These are phyloP conservation scores for Pristionchus maxplancki DNA, from an alignment of 2,888 invertebrate species.

Conservation along the genomic window DNA sequence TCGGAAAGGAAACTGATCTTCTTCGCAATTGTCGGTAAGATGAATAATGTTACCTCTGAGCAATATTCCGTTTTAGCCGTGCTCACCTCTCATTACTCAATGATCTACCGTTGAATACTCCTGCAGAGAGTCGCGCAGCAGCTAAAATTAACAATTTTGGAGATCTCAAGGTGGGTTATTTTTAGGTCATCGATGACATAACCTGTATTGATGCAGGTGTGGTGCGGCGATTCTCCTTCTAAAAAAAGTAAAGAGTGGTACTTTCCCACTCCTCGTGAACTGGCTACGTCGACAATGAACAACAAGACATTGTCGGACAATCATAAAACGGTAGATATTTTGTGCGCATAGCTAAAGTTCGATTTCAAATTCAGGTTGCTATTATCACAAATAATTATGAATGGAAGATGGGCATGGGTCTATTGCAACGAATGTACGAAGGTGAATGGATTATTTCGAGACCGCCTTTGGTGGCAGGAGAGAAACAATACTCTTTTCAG, in stretches of 20 bases:
- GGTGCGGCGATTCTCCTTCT: neutral
- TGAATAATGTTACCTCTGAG: neutral
- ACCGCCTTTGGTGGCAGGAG: too few species aligned
- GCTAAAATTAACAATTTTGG: neutral
- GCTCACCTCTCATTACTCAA: neutral
- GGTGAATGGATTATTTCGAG: neutral
- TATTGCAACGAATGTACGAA: constrained; percentile 10
- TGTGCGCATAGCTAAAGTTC: neutral
- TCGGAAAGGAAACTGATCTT: neutral
- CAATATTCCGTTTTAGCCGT: neutral
- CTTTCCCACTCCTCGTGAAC: neutral
- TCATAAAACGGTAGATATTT: neutral
- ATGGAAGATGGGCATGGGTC: neutral
- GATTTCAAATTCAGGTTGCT: neutral
- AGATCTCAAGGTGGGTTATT: constrained; percentile 8
- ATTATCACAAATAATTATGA: neutral
- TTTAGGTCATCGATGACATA: too few species aligned
- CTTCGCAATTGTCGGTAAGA: neutral
- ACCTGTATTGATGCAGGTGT: constrained; percentile 14
- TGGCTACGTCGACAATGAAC: neutral
- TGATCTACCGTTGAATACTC: neutral
- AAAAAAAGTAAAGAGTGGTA: neutral
- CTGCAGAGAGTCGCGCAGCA: neutral
- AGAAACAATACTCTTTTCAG: neutral
- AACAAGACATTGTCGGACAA: neutral